Evolutionary conservation across 2,888 invertebrate species (phyloP), one percentile per base, ranked within the genome.

Genomic region (Tromatobia lineatoria): DNA sequence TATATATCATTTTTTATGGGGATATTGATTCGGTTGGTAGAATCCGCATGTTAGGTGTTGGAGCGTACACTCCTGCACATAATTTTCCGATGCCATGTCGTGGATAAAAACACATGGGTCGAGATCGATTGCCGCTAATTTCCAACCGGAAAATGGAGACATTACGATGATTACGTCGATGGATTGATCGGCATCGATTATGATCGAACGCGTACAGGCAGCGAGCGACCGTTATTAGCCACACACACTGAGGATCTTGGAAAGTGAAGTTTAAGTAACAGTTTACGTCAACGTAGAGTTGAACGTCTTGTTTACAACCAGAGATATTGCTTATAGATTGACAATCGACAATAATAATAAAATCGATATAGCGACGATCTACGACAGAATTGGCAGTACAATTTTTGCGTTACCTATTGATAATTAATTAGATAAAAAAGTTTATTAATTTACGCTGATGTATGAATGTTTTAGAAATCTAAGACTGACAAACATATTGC

Each of bases 131-230:
- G 76, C 80, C 80, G 83, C 64, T 81, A 75, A 70, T 83, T 84
- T 81, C 64, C 83, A 76, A 76, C 76, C 71, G 70, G 87, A 87
- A 87, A 89, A 88, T 89, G 70, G 80, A 85, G 85, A 82, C 86
- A 85, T 87, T 85, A 85, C 45, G 73, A 29, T 13, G 20, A 25
- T 73, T 73, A 73, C 38, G 38, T 59, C 57, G 73, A 23, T 42
- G 42, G 71, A 54, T 6, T 57, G 71, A 57, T 80, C 67, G 47
- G 52, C 54, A 47, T 69, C 64, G 80, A 76, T 86, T 83, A 84
- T 83, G 79, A 84, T 79, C 74, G 67, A n/a, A 38, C 54, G 42
- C 23, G 54, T 20, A 23, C 7, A 38, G 57, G n/a, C 73, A 57
- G 59, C 42, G 57, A 57, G 54, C 59, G 57, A 38, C 18, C 38